Evolutionary conservation across 1,140 invertebrate genomes (phyloP), one percentile per base, ranked within the genome.

Genomic region (Adoxophyes honmai): DNA sequence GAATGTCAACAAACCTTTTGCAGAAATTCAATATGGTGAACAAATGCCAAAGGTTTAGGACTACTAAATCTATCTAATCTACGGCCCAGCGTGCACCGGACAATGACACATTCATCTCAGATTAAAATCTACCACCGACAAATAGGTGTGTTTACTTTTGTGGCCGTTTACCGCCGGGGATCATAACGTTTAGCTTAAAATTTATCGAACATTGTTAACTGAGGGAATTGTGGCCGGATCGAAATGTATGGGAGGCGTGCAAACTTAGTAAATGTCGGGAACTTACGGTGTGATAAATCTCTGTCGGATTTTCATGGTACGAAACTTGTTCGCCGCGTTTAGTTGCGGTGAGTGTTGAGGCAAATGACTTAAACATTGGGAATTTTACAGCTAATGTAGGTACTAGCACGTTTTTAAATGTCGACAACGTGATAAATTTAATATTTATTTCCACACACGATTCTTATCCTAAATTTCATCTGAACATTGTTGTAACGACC

Each of bases 51-150:
- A 63, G 62, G 62, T 67, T 63, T 48, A 35, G 33, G 14, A 18
- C 64, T 52, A 66, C 64, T 60, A 62, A 51, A 52, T 58, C 57
- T 48, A 60, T 70, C 66, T 70, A 60, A 64, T 55, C 51, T 55
- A 10, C 51, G 55, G 57, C 34, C 54, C 59, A 57, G 53, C 59
- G 61, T 51, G 60, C 28, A 35, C 55, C 59, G 62, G 59, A 77
- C 72, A 78, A 79, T 74, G 76, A 75, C 69, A 69, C 64, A 78
- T 75, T 71, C 70, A 64, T 74, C 65, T 61, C 13, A 72, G 74
- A 81, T 79, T 75, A 79, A 75, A 77, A 81, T 79, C 76, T 73
- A 75, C 69, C 58, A 66, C 52, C 62, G 64, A 79, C 73, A 78
- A 81, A 79, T 81, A 56, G 68, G 51, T 58, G 59, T 58, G 64